Conservation (phyloP, 2,797 vertebrate genomes). For the Pampus argenteus region DNA sequence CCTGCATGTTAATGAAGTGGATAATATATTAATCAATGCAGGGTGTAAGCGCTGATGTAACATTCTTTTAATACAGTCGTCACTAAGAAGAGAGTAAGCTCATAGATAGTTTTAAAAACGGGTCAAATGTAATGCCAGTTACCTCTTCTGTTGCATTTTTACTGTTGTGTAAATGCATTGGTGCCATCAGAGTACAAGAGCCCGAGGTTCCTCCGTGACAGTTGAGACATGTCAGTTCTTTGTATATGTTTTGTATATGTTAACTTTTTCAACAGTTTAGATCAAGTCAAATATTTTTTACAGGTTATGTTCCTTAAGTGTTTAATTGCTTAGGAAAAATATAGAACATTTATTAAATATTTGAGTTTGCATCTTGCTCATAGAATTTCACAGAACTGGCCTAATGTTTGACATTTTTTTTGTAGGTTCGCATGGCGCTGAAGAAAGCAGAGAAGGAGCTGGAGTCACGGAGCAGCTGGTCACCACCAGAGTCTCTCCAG, state of each 20-base stretch:
- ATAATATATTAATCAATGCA: no score
- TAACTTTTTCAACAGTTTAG: neutral
- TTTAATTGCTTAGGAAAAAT: neutral
- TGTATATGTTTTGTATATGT: neutral
- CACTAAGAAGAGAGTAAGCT: no score
- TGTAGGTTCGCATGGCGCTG: constrained; percentile 95
- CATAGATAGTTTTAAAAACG: no score
- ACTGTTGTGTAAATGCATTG: no score
- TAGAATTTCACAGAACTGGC: neutral
- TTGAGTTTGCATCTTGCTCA: neutral
- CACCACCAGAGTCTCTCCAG: constrained; percentile 92
- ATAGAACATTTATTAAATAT: neutral
- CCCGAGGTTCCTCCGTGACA: no score
- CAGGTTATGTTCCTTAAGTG: neutral
- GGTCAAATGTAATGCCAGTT: no score
- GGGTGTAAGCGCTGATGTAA: no score
- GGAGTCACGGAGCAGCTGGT: constrained; percentile 94
- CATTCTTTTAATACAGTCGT: no score
- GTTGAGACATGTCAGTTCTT: neutral
- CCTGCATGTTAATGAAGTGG: no score
- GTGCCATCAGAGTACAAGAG: no score
- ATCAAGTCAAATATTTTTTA: neutral
- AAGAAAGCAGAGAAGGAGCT: constrained; percentile 97
- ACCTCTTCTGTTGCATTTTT: no score
- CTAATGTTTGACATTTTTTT: constrained; percentile 9